phyloP scores from a whole-genome alignment of 2,797 vertebrate genomes.

The Amniataba percoides region DNA sequence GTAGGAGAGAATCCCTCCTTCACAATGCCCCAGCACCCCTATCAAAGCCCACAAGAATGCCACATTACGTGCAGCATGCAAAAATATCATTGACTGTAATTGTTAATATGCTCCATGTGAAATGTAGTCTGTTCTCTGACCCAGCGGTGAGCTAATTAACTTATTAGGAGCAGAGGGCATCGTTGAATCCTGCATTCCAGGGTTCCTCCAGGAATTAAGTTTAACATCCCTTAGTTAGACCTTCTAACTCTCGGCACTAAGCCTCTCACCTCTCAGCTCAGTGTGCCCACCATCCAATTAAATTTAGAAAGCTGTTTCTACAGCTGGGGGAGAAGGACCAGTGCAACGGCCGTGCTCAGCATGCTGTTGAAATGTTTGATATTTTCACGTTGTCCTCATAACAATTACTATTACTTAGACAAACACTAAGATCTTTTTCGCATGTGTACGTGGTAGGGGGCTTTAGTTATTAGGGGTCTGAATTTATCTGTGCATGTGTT shows the following conservation, averaged over 20 bases:
- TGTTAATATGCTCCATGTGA: slow-evolving; percentile 60
- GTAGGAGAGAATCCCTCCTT: slow-evolving; percentile 19
- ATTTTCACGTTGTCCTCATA: slow-evolving; percentile 67
- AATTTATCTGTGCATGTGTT: slow-evolving; percentile 18
- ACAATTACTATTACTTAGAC: slow-evolving; percentile 66
- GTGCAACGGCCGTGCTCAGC: slow-evolving; percentile 67
- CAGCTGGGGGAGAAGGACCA: slow-evolving; percentile 53
- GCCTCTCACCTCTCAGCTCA: slow-evolving; percentile 78
- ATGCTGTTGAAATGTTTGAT: slow-evolving; percentile 69
- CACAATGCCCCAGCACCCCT: slow-evolving; percentile 14
- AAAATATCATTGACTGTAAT: slow-evolving; percentile 62
- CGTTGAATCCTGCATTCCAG: slow-evolving; percentile 44
- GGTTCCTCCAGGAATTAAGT: slow-evolving; percentile 76
- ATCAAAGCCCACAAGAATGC: slow-evolving; percentile 45
- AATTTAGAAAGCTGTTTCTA: slow-evolving; percentile 71
- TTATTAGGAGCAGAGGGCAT: slow-evolving; percentile 75
- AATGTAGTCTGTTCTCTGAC: slow-evolving; percentile 71
- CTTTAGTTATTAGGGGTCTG: slow-evolving; percentile 21
- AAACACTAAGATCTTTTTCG: slow-evolving; percentile 46
- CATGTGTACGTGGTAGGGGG: not conserved
- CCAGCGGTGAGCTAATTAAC: slow-evolving; percentile 75
- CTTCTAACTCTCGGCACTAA: slow-evolving; percentile 74
- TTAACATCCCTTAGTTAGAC: slow-evolving; percentile 78
- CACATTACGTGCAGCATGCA: slow-evolving; percentile 45
- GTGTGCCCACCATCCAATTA: slow-evolving; percentile 81